Percentiles rank a stretch among this genome's conserved stretches.
Evolutionary conservation across 2,113 vertebrate genomes (phyloP).

Genomic region (Aldabrachelys gigantea): DNA sequence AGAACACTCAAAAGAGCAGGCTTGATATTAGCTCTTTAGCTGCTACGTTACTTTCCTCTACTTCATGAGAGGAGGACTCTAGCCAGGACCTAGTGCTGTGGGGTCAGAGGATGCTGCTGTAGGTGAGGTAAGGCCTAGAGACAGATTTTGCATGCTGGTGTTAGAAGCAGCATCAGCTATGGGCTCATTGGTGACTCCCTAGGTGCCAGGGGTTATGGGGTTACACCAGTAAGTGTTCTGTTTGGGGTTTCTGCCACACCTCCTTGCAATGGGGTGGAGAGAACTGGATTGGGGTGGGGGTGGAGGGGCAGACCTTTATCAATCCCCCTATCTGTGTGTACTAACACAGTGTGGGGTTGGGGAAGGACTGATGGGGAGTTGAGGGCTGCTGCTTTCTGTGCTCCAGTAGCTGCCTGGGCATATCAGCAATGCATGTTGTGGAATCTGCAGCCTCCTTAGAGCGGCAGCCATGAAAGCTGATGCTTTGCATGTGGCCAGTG

Average conservation of each 20-base stretch:
- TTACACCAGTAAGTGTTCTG: too few relatives aligned
- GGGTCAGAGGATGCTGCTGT: not conserved
- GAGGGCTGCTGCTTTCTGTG: not conserved
- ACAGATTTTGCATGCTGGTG: not conserved
- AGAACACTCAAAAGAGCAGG: not conserved
- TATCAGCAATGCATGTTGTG: too few relatives aligned
- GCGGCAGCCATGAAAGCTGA: not conserved
- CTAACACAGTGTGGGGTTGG: not conserved
- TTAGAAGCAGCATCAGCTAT: not conserved
- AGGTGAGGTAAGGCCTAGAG: not conserved
- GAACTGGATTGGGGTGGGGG: not conserved
- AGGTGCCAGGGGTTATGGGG: too few relatives aligned
- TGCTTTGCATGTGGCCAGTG: too few relatives aligned
- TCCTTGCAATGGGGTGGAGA: not conserved
- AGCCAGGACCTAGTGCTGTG: not conserved
- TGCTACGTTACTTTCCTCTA: too few relatives aligned
- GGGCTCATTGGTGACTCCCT: not conserved
- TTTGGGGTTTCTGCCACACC: not conserved
- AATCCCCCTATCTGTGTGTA: not conserved
- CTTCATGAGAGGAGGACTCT: not conserved
- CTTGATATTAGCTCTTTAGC: not conserved
- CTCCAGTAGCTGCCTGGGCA: too few relatives aligned
- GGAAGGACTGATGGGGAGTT: not conserved
- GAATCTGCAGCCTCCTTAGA: too few relatives aligned
- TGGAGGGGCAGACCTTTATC: too few relatives aligned